Percentiles rank a stretch among this genome's conserved stretches.
Evolutionary conservation across 1,140 invertebrate genomes (phyloP).

Genomic region (Odontomachus brunneus): DNA sequence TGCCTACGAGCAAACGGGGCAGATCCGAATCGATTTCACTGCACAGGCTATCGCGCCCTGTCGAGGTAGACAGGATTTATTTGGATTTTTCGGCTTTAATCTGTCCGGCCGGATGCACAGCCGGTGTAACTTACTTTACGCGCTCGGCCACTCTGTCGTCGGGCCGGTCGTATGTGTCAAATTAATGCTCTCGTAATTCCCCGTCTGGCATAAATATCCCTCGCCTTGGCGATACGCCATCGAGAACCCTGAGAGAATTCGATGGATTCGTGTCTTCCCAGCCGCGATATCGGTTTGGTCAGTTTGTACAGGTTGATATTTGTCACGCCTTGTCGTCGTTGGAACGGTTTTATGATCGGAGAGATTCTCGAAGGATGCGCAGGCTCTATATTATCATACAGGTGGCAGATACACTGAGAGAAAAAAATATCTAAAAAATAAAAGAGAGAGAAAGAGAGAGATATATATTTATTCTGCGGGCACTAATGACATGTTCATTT

Average conservation of each 20-base stretch:
- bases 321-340: slow-evolving; percentile 22
- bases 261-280: slow-evolving; percentile 15
- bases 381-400: too few relatives aligned
- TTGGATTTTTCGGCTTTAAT: slow-evolving; percentile 65
- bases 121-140: slow-evolving; percentile 43
- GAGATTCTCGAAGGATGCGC: slow-evolving; percentile 4
- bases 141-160: background rate
- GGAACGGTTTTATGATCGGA: background rate
- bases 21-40: slow-evolving; percentile 73
- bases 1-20: slow-evolving; percentile 60
- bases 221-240: slow-evolving; percentile 16
- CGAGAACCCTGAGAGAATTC: slow-evolving; percentile 18
- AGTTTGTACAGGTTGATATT: slow-evolving; percentile 24
- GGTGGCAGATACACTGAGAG: too few relatives aligned
- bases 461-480: too few relatives aligned
- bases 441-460: too few relatives aligned
- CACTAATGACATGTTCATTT: too few relatives aligned
- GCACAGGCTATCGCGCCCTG: slow-evolving; percentile 4
- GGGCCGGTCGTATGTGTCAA: slow-evolving; percentile 62
- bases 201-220: slow-evolving; percentile 34
- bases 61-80: slow-evolving; percentile 52
- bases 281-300: slow-evolving; percentile 14
- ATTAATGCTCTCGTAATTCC: slow-evolving; percentile 67
- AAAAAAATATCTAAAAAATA: too few relatives aligned
- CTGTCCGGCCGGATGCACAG: slow-evolving; percentile 10